These are phyloP conservation scores for Maniola jurtina DNA, from an alignment of 1,140 invertebrate genomes.

Conservation along the genomic window DNA sequence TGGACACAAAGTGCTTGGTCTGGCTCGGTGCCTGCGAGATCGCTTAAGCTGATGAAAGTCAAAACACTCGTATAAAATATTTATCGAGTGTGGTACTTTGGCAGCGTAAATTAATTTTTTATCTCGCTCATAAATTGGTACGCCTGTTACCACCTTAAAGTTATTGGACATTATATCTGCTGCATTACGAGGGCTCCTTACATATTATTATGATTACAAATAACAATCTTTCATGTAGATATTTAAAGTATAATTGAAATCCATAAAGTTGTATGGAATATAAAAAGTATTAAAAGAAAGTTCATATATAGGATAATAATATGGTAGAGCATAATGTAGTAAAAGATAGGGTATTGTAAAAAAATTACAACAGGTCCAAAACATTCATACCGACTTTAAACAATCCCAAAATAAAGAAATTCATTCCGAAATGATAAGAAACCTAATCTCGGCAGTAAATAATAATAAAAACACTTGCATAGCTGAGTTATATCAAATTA, in stretches of 20 bases:
- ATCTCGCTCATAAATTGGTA: conserved; percentile 25
- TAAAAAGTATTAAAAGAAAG: no score
- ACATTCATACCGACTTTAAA: neutral
- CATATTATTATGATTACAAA: neutral
- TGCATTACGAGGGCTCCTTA: neutral
- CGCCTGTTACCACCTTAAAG: conserved; percentile 18
- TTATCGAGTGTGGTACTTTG: conserved; percentile 34
- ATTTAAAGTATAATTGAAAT: no score
- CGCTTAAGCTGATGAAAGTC: conserved; percentile 63
- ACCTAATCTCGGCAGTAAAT: conserved; percentile 44
- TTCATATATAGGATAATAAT: no score
- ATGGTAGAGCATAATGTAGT: no score
- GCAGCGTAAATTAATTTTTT: conserved; percentile 29
- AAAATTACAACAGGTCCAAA: neutral
- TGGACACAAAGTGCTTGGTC: conserved; percentile 52
- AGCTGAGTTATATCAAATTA: conserved; percentile 67
- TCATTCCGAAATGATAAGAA: conserved; percentile 35
- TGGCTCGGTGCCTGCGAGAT: conserved; percentile 52
- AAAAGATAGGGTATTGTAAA: no score
- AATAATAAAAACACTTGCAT: conserved; percentile 60
- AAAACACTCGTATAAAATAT: conserved; percentile 48
- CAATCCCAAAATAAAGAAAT: conserved; percentile 18
- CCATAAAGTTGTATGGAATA: no score
- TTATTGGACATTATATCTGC: conserved; percentile 16
- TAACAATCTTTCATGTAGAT: no score